Evolutionary conservation across 2,113 vertebrate species (phyloP).

Genomic region (Mystacornis crossleyi): DNA sequence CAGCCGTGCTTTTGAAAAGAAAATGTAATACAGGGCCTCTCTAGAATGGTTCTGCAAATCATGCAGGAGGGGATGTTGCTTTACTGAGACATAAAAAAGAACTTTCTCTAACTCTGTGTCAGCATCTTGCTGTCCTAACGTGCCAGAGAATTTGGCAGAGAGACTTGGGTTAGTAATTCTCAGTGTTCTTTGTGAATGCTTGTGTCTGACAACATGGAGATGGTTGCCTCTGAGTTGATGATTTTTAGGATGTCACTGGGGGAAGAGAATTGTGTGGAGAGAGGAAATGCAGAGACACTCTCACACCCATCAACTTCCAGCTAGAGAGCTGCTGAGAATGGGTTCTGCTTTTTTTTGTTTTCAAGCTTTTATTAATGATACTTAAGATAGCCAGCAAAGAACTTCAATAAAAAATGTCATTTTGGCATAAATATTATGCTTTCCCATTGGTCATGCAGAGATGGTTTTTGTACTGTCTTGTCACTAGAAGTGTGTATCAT

Average conservation of each 20-base stretch:
- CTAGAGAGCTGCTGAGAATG: not conserved
- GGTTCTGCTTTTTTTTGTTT: not conserved
- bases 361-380: not conserved
- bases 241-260: not conserved
- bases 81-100: not conserved
- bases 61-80: not conserved
- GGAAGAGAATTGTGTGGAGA: not conserved
- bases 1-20: not conserved
- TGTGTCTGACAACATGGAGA: not conserved
- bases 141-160: not conserved
- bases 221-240: not conserved
- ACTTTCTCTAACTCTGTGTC: not conserved
- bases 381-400: not conserved
- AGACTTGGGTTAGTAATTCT: not conserved
- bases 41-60: not conserved
- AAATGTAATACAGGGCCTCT: not conserved
- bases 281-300: not conserved
- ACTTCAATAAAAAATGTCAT: not conserved
- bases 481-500: not conserved
- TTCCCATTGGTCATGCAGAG: not conserved
- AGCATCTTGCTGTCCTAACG: not conserved
- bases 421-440: not conserved
- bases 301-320: not conserved
- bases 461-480: not conserved
- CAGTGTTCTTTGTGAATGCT: not conserved